Evolutionary conservation across 1,140 invertebrate species (phyloP), one percentile per base, ranked within the genome.

Genomic region (Mamestra configurata): DNA sequence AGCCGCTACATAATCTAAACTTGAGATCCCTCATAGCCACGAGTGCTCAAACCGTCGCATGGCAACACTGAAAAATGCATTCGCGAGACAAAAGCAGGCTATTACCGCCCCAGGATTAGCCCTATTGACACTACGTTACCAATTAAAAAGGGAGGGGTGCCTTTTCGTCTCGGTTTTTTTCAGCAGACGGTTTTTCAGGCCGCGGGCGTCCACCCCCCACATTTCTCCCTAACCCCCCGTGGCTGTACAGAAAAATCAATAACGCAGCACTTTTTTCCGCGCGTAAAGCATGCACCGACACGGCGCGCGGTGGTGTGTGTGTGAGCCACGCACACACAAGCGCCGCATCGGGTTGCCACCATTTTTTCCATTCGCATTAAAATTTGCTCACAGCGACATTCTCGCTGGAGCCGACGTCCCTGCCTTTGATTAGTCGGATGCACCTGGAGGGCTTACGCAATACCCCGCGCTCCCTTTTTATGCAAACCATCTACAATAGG

Each of bases 61-160:
- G 91, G 90, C 86, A 90, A 91, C 90, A 89, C 88, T 92, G 87
- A 92, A 93, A 94, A 93, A 93, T 93, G 90, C 92, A 93, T 94
- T 90, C 89, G 86, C 84, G 80, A 92, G 88, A 93, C 92, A 93
- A 94, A 93, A 94, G 92, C 86, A 89, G 87, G 88, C 92, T 91
- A 94, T 94, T 93, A 94, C 92, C 82, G 83, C 80, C 86, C 84
- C 90, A 86, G 91, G 92, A 95, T 95, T 95, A 94, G 92, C 92
- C 90, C 93, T 94, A 95, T 94, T 95, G 92, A 94, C 93, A 95
- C 92, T 94, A 93, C 92, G 92, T 94, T 94, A 93, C 93, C 93
- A 94, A 94, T 94, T 94, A 94, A 94, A 94, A 94, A 90, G 89
- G 92, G 91, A 88, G 92, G 91, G 93, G 92, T 92, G 93, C 91